Percentiles rank a stretch among this genome's conserved stretches.
These are phyloP conservation scores for Leptinotarsa tumamoca DNA, from an alignment of 2,888 invertebrate species.

Conservation along the genomic window DNA sequence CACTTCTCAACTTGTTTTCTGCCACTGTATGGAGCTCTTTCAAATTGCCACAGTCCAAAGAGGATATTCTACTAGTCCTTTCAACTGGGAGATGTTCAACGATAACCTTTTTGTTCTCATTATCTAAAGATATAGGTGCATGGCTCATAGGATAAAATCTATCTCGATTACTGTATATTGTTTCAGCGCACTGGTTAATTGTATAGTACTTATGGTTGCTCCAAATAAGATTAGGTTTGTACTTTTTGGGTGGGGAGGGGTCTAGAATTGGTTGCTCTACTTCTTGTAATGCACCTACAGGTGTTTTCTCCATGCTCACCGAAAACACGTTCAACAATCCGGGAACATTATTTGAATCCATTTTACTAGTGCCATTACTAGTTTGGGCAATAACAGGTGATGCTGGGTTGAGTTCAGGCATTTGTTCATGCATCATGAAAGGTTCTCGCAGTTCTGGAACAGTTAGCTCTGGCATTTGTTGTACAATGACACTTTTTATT, in stretches of 20 bases:
- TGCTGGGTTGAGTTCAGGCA: conserved; percentile 50
- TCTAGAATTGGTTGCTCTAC: conserved; percentile 3
- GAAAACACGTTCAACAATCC: conserved; percentile 34
- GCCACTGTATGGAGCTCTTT: neutral
- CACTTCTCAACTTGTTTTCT: conserved; percentile 14
- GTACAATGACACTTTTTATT: neutral
- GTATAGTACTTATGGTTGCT: conserved; percentile 59
- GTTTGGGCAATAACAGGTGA: conserved; percentile 30
- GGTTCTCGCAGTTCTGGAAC: conserved; percentile 43
- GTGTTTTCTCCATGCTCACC: conserved; percentile 28
- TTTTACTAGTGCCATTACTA: conserved; percentile 24
- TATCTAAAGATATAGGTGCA: conserved; percentile 57
- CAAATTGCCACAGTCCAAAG: conserved; percentile 26
- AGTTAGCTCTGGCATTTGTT: conserved; percentile 47
- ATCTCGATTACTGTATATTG: conserved; percentile 56
- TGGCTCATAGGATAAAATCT: conserved; percentile 63
- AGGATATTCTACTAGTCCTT: conserved; percentile 25
- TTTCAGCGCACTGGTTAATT: conserved; percentile 57
- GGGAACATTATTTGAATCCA: conserved; percentile 27
- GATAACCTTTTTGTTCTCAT: conserved; percentile 38
- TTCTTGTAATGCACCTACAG: no score
- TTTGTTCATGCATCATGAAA: conserved; percentile 47
- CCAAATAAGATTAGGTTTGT: conserved; percentile 54
- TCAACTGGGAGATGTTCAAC: conserved; percentile 41
- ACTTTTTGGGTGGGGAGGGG: conserved; percentile 37